Conservation (phyloP, 2,113 vertebrate species). For the Pluvianellus socialis region DNA sequence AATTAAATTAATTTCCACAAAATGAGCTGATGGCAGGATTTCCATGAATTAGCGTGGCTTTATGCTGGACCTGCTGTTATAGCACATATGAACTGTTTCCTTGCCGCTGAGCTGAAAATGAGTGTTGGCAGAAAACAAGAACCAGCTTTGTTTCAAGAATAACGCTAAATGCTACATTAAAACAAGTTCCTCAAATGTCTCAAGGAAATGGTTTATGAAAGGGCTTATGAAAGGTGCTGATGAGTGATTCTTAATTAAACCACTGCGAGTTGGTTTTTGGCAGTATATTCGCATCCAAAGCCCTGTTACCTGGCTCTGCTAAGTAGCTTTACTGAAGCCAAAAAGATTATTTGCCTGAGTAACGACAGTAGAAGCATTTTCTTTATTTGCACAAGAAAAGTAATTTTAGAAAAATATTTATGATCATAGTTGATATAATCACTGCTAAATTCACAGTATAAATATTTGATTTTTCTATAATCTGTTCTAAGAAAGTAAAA, state of each 20-base stretch:
- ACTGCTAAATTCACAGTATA: background rate
- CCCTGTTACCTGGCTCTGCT: background rate
- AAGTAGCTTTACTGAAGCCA: background rate
- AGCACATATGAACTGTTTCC: background rate
- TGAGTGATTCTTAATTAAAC: background rate
- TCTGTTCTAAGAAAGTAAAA: background rate
- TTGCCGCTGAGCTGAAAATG: conserved; percentile 30
- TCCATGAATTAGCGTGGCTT: background rate
- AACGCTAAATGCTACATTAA: background rate
- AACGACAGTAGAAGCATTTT: background rate
- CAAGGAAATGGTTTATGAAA: background rate
- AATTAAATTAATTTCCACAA: background rate
- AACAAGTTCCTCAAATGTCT: background rate
- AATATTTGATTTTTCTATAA: background rate
- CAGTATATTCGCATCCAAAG: background rate
- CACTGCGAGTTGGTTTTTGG: background rate
- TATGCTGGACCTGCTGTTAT: background rate
- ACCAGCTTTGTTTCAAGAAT: background rate
- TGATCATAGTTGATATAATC: background rate
- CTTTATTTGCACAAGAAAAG: background rate
- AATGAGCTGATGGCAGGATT: background rate
- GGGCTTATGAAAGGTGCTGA: background rate
- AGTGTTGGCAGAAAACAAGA: background rate
- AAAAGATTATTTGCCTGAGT: background rate
- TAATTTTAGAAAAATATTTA: background rate